Conservation (phyloP, 2,888 invertebrate genomes). For the Acholoe squamosa region DNA sequence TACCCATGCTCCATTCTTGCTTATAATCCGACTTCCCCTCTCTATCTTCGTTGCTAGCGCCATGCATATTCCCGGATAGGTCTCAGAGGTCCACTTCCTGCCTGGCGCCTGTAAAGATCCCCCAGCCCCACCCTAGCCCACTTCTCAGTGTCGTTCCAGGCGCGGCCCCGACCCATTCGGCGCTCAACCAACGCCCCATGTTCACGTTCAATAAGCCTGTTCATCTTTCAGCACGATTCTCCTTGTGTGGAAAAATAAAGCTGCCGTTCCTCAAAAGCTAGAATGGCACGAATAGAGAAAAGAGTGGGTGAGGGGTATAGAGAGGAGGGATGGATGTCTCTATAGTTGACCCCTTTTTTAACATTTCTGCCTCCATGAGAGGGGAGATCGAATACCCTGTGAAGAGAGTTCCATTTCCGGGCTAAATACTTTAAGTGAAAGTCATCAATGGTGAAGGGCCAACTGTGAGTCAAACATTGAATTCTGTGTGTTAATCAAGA, state of each 20-base stretch:
- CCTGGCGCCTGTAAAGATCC: background rate
- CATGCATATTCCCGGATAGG: conserved; percentile 1
- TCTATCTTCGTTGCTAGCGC: background rate
- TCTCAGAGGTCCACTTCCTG: conserved; percentile 12
- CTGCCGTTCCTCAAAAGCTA: background rate
- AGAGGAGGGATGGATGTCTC: background rate
- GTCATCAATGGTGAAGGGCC: background rate
- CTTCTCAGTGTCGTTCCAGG: background rate
- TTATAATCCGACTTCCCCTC: background rate
- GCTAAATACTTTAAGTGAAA: background rate
- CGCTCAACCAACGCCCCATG: background rate
- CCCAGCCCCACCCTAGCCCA: background rate
- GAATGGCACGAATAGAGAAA: background rate
- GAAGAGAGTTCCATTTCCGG: background rate
- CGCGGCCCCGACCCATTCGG: background rate
- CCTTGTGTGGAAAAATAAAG: conserved; percentile 31
- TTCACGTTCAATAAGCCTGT: conserved; percentile 17
- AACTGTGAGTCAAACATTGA: conserved; percentile 17
- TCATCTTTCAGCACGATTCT: background rate
- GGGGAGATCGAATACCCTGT: background rate
- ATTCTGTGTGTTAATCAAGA: background rate
- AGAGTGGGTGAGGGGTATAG: background rate
- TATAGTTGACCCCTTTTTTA: too few species aligned
- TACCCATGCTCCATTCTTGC: background rate
- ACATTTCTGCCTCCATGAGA: background rate